Evolutionary conservation across 2,113 vertebrate species (phyloP), one percentile per base, ranked within the genome.

Genomic region (Podilymbus podiceps): DNA sequence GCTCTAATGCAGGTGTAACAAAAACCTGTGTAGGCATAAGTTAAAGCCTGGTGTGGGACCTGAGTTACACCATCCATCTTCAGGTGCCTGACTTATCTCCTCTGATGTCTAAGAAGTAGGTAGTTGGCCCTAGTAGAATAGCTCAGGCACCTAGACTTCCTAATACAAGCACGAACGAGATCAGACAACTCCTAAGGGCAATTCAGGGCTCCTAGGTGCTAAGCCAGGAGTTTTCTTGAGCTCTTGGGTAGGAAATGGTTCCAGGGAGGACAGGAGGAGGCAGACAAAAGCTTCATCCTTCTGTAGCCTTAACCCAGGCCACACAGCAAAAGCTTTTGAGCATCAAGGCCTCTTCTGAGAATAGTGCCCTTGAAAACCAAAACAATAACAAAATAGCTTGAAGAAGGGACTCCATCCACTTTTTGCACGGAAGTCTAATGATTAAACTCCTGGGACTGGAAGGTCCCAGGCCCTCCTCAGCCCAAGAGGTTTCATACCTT

Each of bases 71-170:
- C 55, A 89, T 53, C 59, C 25, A 3, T 67, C 69, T 60, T 94
- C 58, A 85, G 35, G 44, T 89, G 49, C 21, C 69, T 81, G 49
- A 46, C 16, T 86, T 91, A 78, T 31, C 40, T 87, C 44, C 53
- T 58, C 46, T 83, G n/a, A 42, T 49, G 58, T 85, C 56, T 89
- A 67, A 83, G 40, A 85, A 90, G 68, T 14, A 59, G 44, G 25
- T 49, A 72, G 28, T 31, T 89, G 33, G 35, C 77, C 40, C 44
- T 59, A 35, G 21, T 9, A 60, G 87, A 72, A 58, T 12, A 88
- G 7, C 46, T 89, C 40, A 95, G 53, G 88, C 69, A 85, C 71
- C 14, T 35, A 95, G 73, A 89, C 77, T 96, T 95, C 89, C 73
- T 83, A 95, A 88, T 28, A 49, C 42, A 92, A 94, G 66, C 62